Percentiles rank a stretch among this genome's conserved stretches.
phyloP scores from a whole-genome alignment of 2,113 vertebrate species.

The Syngnathus typhle region DNA sequence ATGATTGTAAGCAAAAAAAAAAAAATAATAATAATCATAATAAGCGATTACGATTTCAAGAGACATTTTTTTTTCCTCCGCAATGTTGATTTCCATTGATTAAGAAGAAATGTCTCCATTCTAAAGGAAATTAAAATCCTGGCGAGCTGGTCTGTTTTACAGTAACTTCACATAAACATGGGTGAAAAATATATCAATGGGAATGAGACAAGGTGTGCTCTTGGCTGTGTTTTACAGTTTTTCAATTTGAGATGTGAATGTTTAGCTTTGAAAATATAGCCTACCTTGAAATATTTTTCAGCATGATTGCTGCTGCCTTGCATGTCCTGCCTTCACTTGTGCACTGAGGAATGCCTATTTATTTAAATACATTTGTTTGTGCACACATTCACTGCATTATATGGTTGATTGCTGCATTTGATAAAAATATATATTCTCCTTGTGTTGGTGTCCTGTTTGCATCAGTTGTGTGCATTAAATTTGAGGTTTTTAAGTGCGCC shows the following conservation, averaged over 20 bases:
- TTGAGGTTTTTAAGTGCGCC: no score
- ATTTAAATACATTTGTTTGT: constrained; percentile 50
- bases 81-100: neutral
- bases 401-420: constrained; percentile 43
- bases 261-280: constrained; percentile 35
- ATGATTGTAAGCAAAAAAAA: neutral
- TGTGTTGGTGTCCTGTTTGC: neutral
- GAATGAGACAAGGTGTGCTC: neutral
- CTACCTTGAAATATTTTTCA: constrained; percentile 32
- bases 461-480: neutral
- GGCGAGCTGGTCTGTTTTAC: constrained; percentile 1
- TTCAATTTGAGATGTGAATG: constrained; percentile 15
- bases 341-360: constrained; percentile 65
- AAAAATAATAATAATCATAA: no score
- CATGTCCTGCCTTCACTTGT: constrained; percentile 62
- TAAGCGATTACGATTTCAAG: neutral
- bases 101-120: neutral
- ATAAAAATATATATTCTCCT: constrained; percentile 34
- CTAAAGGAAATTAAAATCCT: neutral
- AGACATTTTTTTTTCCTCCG: no score
- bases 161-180: neutral
- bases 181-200: neutral
- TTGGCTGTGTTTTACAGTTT: constrained; percentile 5
- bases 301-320: constrained; percentile 60
- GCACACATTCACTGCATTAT: constrained; percentile 38